Conservation (phyloP, 2,888 invertebrate genomes). For the Temnothorax unifasciatus region DNA sequence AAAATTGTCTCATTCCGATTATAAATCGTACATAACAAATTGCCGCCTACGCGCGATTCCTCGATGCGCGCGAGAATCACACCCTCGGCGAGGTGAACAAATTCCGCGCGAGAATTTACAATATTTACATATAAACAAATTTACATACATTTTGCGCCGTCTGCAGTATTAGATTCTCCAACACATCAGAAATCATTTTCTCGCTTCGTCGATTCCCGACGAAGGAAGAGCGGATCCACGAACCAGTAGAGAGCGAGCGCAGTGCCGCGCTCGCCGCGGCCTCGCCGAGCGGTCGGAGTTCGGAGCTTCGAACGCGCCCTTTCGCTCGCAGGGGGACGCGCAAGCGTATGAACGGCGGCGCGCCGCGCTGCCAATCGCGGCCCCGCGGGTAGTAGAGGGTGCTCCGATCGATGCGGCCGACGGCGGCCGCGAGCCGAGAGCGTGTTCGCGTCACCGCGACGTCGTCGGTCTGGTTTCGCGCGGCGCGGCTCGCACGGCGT, state of each 20-base stretch:
- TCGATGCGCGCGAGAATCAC: no score
- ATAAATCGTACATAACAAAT: no score
- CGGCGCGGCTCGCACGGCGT: slow-evolving; percentile 31
- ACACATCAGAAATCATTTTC: background rate
- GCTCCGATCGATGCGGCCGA: slow-evolving; percentile 74
- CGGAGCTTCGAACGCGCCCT: slow-evolving; percentile 55
- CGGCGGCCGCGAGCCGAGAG: slow-evolving; percentile 34
- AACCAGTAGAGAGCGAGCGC: no score
- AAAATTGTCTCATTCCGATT: no score
- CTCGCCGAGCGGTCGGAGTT: background rate
- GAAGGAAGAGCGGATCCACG: no score
- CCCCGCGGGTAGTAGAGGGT: slow-evolving; percentile 72
- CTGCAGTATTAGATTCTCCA: background rate
- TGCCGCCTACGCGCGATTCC: no score
- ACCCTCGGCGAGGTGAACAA: no score
- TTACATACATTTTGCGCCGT: no score
- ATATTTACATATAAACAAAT: background rate
- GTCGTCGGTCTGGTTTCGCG: slow-evolving; percentile 53
- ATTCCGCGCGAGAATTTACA: no score
- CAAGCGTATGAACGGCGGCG: slow-evolving; percentile 54
- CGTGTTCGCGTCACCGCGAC: slow-evolving; percentile 66
- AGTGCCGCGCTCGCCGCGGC: background rate
- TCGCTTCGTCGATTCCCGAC: background rate
- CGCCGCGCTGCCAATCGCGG: slow-evolving; percentile 60
- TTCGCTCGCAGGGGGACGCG: slow-evolving; percentile 33